Percentiles rank a stretch among this genome's conserved stretches.
Evolutionary conservation across 1,140 invertebrate genomes (phyloP).

Genomic region (Bombus polaris): DNA sequence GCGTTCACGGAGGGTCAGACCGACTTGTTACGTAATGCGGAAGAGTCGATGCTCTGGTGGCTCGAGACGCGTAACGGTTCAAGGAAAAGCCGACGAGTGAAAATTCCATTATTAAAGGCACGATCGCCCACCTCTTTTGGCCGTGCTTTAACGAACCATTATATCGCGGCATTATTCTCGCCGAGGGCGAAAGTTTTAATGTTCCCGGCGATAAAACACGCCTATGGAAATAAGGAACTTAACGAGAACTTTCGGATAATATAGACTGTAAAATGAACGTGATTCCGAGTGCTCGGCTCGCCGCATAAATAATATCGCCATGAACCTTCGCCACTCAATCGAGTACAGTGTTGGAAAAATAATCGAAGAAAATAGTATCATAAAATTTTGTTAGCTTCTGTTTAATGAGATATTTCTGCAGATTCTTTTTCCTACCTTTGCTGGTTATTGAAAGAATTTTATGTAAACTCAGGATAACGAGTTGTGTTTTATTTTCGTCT

Average conservation of each 20-base stretch:
- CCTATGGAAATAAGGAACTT: slow-evolving; percentile 43
- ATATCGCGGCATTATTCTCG: slow-evolving; percentile 35
- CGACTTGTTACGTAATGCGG: slow-evolving; percentile 41
- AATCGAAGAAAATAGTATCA: background rate
- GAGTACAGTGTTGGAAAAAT: background rate
- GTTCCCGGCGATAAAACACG: slow-evolving; percentile 45
- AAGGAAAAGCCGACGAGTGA: background rate
- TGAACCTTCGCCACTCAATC: too few species aligned
- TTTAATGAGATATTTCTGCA: background rate
- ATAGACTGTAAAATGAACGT: slow-evolving; percentile 50
- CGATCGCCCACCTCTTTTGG: slow-evolving; percentile 17
- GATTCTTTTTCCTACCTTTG: too few species aligned
- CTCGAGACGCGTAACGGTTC: background rate
- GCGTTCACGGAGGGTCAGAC: slow-evolving; percentile 5
- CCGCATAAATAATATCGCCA: slow-evolving; percentile 7
- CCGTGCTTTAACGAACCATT: slow-evolving; percentile 24
- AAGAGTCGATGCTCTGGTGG: slow-evolving; percentile 3
- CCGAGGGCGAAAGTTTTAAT: slow-evolving; percentile 48
- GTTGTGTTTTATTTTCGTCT: background rate
- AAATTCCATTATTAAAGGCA: slow-evolving; percentile 36
- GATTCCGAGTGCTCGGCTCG: slow-evolving; percentile 4
- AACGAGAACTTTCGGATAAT: slow-evolving; percentile 41
- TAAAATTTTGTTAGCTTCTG: background rate
- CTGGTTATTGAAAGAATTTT: background rate
- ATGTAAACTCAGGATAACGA: background rate